These are phyloP conservation scores for Propithecus coquereli DNA, from an alignment of 2,113 vertebrate species.

Conservation along the genomic window DNA sequence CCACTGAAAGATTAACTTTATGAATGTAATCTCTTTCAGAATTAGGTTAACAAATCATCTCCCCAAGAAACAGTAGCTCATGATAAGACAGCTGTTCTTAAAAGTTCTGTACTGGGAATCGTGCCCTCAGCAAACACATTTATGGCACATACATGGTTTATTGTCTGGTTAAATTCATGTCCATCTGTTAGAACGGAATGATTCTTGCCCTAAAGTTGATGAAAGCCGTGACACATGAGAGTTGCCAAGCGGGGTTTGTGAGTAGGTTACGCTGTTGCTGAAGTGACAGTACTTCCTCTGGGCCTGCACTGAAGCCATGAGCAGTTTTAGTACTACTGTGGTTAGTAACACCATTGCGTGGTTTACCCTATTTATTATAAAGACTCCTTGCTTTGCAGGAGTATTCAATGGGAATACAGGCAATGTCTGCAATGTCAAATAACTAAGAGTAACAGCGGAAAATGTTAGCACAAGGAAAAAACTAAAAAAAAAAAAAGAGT, in stretches of 20 bases:
- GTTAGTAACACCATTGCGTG: background rate
- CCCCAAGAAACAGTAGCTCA: slow-evolving; percentile 64
- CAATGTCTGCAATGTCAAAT: background rate
- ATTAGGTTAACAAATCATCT: slow-evolving; percentile 44
- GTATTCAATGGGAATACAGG: background rate
- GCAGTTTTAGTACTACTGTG: rapidly evolving
- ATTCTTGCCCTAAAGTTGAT: slow-evolving; percentile 54
- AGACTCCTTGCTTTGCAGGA: background rate
- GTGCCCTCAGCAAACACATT: slow-evolving; percentile 73
- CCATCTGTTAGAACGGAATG: slow-evolving; percentile 74
- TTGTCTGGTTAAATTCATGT: slow-evolving; percentile 59
- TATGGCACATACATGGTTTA: slow-evolving; percentile 64
- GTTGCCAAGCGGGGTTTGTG: background rate
- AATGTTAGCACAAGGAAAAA: background rate
- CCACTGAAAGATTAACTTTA: background rate
- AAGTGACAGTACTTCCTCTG: background rate
- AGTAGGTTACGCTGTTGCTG: background rate
- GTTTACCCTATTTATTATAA: background rate
- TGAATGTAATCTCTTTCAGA: slow-evolving; percentile 37
- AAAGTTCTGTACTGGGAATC: slow-evolving; percentile 65
- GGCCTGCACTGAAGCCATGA: background rate
- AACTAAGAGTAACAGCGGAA: background rate
- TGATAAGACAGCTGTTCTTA: slow-evolving; percentile 70
- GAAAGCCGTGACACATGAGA: background rate
- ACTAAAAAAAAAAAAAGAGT: background rate